Evolutionary conservation across 2,888 invertebrate genomes (phyloP).

Genomic region (Andrena fulva): DNA sequence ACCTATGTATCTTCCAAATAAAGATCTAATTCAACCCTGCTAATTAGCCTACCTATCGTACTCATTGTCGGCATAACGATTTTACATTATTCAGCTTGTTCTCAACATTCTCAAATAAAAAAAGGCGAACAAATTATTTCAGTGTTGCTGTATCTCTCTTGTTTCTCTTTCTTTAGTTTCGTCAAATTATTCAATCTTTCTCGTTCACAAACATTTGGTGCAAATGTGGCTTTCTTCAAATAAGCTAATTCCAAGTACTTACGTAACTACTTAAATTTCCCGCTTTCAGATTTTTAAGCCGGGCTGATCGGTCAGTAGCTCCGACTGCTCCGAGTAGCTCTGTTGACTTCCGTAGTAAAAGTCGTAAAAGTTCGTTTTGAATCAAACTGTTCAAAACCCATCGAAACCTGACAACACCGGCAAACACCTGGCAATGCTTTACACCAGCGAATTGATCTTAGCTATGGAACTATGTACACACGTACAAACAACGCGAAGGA

Average conservation of each 20-base stretch:
- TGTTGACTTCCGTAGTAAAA: slow-evolving; percentile 39
- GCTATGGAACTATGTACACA: too few species aligned
- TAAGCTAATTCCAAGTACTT: too few species aligned
- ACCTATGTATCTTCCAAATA: slow-evolving; percentile 83
- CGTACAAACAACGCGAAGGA: background rate
- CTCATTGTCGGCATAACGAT: slow-evolving; percentile 59
- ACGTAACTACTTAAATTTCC: background rate
- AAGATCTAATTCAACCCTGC: slow-evolving; percentile 78
- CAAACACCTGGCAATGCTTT: background rate
- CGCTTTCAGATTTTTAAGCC: slow-evolving; percentile 10
- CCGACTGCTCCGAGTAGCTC: background rate
- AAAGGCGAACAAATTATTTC: slow-evolving; percentile 65
- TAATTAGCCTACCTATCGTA: slow-evolving; percentile 70
- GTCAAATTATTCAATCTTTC: slow-evolving; percentile 9
- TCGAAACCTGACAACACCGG: background rate
- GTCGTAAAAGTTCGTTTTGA: slow-evolving; percentile 33
- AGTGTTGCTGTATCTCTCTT: slow-evolving; percentile 44
- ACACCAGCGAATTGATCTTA: background rate
- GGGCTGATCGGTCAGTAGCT: too few species aligned
- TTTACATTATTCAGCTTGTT: slow-evolving; percentile 71
- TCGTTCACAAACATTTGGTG: background rate
- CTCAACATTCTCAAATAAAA: slow-evolving; percentile 74
- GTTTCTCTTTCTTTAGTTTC: slow-evolving; percentile 19
- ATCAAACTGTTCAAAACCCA: slow-evolving; percentile 28
- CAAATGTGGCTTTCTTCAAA: background rate